Base-by-base conservation (phyloP, 1,140 invertebrate genomes). In the Paralvinella palmiformis region DNA sequence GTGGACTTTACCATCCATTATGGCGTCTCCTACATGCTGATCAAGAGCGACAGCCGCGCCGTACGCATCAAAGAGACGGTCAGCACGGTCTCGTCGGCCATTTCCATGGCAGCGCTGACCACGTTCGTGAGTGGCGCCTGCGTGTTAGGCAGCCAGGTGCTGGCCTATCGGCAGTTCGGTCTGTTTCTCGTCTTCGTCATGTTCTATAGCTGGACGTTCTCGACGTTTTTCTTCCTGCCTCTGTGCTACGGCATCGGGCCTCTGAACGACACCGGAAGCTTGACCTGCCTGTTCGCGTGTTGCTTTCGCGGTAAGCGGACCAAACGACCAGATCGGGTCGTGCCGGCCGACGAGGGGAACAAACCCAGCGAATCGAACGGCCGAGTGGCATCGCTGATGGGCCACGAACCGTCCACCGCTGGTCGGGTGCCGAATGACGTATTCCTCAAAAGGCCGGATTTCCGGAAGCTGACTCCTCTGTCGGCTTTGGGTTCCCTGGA, bases 1-100 rank as follows among this genome's bases (percentile, higher is more conserved):
- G 91, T 96, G 36, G 96, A 99, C 83, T 96, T 96, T 74, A 94
- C 92, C 77, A 84, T 98, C 27, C 94, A 98, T 81, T 97, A 95
- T 76, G 89, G 89, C 44, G 86, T 96, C 45, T 89, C 89, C 71
- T 97, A 93, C 78, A 85, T 73, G 32, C 73, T 88, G 59, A 83
- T 83, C 32, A 74, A 81, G 15, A 72, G 82, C 69, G 68, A 79
- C 59, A 27, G 35, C 17, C 33, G 31, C 17, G 31, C 15, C 2
- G 10, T 24, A 41, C 62, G 67, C 22, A 63, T 59, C 15, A 24
- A 85, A 81, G 70, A 67, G 79, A 63, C 91, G 5, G 73, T 95
- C 1, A 84, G 86, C 10, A 85, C 89, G 63, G 90, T 96, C 75
- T 88, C 89, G 27, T 90, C 89, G 10, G 93, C 95, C 0, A 92